These are phyloP conservation scores for Calosoma granatense DNA, from an alignment of 1,140 invertebrate genomes.

Conservation along the genomic window DNA sequence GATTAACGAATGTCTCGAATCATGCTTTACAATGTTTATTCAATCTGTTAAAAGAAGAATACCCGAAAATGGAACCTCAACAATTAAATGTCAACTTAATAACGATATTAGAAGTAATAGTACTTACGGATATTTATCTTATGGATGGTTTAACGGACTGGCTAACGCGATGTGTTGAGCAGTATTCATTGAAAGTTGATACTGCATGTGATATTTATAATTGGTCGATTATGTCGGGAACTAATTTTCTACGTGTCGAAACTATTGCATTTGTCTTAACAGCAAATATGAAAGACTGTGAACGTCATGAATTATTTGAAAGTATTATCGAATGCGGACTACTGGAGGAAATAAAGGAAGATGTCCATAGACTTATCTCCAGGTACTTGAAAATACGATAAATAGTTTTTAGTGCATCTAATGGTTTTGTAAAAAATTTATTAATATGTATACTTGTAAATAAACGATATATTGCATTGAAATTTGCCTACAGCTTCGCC, in stretches of 20 bases:
- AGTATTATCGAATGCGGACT: slow-evolving; percentile 26
- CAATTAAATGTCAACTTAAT: slow-evolving; percentile 37
- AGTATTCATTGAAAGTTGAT: slow-evolving; percentile 34
- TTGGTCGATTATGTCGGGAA: slow-evolving; percentile 44
- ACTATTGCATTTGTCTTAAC: slow-evolving; percentile 42
- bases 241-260: slow-evolving; percentile 44
- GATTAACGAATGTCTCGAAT: slow-evolving; percentile 43
- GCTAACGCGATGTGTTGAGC: slow-evolving; percentile 42
- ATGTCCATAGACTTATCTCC: slow-evolving; percentile 24
- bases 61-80: slow-evolving; percentile 30
- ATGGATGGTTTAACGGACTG: slow-evolving; percentile 44
- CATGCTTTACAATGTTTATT: slow-evolving; percentile 43
- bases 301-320: slow-evolving; percentile 30
- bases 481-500: too few species aligned
- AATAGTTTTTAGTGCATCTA: too few species aligned
- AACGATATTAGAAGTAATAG: slow-evolving; percentile 51
- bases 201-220: slow-evolving; percentile 42
- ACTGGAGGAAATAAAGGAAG: slow-evolving; percentile 25
- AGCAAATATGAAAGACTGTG: slow-evolving; percentile 34
- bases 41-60: slow-evolving; percentile 40
- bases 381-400: not conserved
- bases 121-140: slow-evolving; percentile 52
- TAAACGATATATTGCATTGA: too few species aligned
- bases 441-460: not conserved
- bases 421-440: too few species aligned